These are phyloP conservation scores for Crotalus helleri DNA, from an alignment of 2,113 vertebrate species.

Conservation along the genomic window DNA sequence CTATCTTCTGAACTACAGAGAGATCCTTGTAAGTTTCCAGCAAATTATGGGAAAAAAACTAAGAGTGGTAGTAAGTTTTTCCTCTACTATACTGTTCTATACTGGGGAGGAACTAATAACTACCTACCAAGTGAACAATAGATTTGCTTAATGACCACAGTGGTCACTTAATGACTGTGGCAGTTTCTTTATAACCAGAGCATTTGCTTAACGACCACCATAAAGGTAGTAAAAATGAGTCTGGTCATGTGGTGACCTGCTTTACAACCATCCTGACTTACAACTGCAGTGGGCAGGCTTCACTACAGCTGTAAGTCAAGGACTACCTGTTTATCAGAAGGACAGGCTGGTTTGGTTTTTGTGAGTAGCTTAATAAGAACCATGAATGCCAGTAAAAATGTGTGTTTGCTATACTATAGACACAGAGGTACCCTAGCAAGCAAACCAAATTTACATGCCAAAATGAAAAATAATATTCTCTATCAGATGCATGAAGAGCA, in stretches of 20 bases:
- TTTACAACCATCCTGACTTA: too few relatives aligned
- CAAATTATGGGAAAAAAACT: neutral
- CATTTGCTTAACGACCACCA: too few relatives aligned
- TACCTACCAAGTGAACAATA: too few relatives aligned
- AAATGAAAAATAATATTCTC: neutral
- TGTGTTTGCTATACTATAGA: neutral
- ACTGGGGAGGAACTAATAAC: neutral
- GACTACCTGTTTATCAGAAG: neutral
- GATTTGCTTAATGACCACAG: too few relatives aligned
- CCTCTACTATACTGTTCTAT: neutral
- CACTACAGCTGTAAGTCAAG: too few relatives aligned
- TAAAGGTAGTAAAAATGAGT: too few relatives aligned
- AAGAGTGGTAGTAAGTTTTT: neutral
- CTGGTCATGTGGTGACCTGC: too few relatives aligned
- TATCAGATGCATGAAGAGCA: neutral
- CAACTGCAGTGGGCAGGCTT: too few relatives aligned
- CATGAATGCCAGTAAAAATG: neutral
- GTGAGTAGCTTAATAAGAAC: neutral
- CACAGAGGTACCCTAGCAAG: neutral
- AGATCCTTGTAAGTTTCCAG: neutral
- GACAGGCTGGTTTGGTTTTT: neutral
- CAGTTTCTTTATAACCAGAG: too few relatives aligned
- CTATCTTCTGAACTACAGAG: neutral
- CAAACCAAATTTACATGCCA: neutral
- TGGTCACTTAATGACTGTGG: too few relatives aligned